Conservation (phyloP, 2,113 vertebrate species). For the Dascyllus trimaculatus region DNA sequence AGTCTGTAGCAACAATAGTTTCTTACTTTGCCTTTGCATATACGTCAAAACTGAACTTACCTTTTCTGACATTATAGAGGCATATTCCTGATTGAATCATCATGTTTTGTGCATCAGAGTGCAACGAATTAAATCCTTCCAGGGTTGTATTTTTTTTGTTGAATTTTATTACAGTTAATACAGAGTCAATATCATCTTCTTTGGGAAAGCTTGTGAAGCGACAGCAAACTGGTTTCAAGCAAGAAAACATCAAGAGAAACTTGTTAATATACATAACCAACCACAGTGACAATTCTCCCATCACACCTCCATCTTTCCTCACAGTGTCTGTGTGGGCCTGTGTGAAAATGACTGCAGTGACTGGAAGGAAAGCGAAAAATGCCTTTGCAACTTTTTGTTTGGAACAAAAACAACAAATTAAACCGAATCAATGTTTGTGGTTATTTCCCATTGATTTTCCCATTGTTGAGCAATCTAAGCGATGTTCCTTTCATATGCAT, state of each 20-base stretch:
- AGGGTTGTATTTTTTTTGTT: background rate
- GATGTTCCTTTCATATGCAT: background rate
- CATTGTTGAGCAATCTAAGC: background rate
- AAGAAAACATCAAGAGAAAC: background rate
- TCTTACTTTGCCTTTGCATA: no score
- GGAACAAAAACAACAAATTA: constrained; percentile 1
- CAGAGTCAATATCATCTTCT: background rate
- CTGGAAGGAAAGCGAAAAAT: constrained; percentile 18
- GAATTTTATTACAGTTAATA: no score
- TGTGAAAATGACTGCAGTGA: constrained; percentile 37
- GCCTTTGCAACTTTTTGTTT: constrained; percentile 17
- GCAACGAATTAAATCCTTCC: no score
- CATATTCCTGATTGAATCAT: no score
- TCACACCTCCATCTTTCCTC: constrained; percentile 34
- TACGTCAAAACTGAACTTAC: no score
- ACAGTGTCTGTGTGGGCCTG: constrained; percentile 51
- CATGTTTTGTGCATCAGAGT: no score
- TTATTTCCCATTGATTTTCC: constrained; percentile 24
- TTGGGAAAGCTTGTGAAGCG: background rate
- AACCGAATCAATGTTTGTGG: background rate
- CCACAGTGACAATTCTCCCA: constrained; percentile 13
- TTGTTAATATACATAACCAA: background rate
- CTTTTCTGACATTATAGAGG: no score
- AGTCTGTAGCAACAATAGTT: no score
- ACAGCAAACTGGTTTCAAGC: background rate